phyloP scores from a whole-genome alignment of 2,113 vertebrate genomes.

The Ibidorhyncha struthersii region DNA sequence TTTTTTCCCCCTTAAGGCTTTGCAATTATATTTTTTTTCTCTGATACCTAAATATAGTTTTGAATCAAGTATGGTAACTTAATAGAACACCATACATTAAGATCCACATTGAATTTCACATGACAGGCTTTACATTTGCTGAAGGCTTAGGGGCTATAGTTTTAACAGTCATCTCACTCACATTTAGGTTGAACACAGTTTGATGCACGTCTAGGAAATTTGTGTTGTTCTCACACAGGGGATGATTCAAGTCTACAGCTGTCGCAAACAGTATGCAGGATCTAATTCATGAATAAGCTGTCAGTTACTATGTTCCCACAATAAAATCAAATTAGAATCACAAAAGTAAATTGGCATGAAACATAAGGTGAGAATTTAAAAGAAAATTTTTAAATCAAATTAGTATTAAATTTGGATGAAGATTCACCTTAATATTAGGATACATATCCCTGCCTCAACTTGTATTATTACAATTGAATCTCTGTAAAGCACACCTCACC shows the following conservation, averaged over 20 bases:
- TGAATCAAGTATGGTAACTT: background rate
- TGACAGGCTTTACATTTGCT: slow-evolving; percentile 26
- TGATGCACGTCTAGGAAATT: slow-evolving; percentile 67
- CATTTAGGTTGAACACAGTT: slow-evolving; percentile 44
- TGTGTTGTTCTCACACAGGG: slow-evolving; percentile 44
- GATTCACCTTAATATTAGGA: background rate
- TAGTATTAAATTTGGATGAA: background rate
- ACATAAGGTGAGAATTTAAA: background rate
- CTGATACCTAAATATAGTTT: background rate
- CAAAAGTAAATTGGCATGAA: background rate
- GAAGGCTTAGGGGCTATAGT: slow-evolving; percentile 23
- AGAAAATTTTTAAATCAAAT: background rate
- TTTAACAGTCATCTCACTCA: slow-evolving; percentile 48
- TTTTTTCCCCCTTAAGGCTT: background rate
- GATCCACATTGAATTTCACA: slow-evolving; percentile 1
- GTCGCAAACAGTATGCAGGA: slow-evolving; percentile 54
- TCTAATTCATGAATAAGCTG: slow-evolving; percentile 41
- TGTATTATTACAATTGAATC: background rate
- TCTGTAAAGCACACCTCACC: background rate
- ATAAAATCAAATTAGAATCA: slow-evolving; percentile 26
- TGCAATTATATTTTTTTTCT: background rate
- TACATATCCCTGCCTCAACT: background rate
- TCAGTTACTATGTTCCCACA: slow-evolving; percentile 37
- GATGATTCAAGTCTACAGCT: slow-evolving; percentile 69
- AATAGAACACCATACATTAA: background rate